Percentiles rank a stretch among this genome's conserved stretches.
These are phyloP conservation scores for Chrysolina haemoptera DNA, from an alignment of 2,888 invertebrate species.

Conservation along the genomic window DNA sequence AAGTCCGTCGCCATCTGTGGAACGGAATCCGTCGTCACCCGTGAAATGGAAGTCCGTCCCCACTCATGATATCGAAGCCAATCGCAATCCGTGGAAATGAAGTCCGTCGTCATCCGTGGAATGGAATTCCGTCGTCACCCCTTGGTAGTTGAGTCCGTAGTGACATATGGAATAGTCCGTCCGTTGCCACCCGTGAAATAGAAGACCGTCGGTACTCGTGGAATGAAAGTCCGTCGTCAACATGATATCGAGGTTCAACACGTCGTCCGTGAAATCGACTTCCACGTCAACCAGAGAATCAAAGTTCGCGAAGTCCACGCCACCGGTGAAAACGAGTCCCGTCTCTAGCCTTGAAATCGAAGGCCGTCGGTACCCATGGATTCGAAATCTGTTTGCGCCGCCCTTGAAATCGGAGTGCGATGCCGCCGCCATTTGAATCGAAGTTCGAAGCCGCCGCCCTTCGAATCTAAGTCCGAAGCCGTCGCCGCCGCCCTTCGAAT, in stretches of 20 bases:
- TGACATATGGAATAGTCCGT: neutral
- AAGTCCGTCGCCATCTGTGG: neutral
- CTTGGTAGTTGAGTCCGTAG: too few relatives aligned
- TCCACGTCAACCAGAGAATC: too few relatives aligned
- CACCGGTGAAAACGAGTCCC: too few relatives aligned
- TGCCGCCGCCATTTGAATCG: neutral
- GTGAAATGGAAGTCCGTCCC: neutral
- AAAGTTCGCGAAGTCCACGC: too few relatives aligned
- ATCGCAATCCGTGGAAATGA: too few relatives aligned
- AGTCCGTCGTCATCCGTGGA: neutral
- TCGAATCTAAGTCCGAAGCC: too few relatives aligned
- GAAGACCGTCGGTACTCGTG: neutral
- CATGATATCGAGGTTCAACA: too few relatives aligned
- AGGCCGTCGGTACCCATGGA: too few relatives aligned
- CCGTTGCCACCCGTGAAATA: neutral
- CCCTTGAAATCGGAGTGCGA: neutral
- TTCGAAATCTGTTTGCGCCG: neutral
- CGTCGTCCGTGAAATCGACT: neutral
- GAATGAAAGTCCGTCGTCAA: neutral
- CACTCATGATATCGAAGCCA: neutral
- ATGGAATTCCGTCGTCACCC: too few relatives aligned
- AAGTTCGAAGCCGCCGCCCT: neutral
- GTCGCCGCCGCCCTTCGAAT: too few relatives aligned
- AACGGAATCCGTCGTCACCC: neutral
- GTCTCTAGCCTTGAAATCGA: too few relatives aligned